These are phyloP conservation scores for Macrosteles quadrilineatus DNA, from an alignment of 1,140 invertebrate species.

Conservation along the genomic window DNA sequence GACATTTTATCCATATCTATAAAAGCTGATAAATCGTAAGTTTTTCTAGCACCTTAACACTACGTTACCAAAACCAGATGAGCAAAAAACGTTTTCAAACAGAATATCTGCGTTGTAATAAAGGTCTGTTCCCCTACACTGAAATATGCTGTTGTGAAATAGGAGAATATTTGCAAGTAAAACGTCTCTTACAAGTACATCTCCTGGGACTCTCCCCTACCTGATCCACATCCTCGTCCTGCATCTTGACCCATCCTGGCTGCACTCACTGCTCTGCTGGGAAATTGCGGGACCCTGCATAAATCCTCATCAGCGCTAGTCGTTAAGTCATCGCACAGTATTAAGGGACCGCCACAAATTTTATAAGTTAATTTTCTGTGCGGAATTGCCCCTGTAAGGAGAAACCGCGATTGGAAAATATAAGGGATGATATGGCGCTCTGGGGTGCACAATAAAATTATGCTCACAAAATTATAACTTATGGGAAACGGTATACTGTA, in stretches of 20 bases:
- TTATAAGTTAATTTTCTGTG: background rate
- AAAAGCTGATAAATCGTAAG: too few species aligned
- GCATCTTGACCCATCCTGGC: background rate
- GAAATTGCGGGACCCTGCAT: conserved; percentile 1
- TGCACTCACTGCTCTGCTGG: conserved; percentile 1
- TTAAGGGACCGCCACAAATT: conserved; percentile 2
- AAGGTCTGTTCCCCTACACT: too few species aligned
- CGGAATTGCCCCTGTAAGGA: background rate
- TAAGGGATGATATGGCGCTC: too few species aligned
- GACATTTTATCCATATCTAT: too few species aligned
- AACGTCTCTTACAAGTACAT: background rate
- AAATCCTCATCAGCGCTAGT: conserved; percentile 18
- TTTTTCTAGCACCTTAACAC: too few species aligned
- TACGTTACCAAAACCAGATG: too few species aligned
- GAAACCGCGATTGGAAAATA: too few species aligned
- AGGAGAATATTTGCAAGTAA: conserved; percentile 12
- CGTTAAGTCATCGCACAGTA: conserved; percentile 2
- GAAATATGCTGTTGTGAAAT: background rate
- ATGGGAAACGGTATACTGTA: too few species aligned
- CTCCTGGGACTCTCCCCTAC: background rate
- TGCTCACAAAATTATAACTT: too few species aligned
- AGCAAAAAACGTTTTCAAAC: too few species aligned
- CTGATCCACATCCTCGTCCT: background rate
- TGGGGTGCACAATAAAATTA: too few species aligned
- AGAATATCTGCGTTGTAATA: too few species aligned